Evolutionary conservation across 2,113 vertebrate genomes (phyloP).

Genomic region (Grallaria varia): DNA sequence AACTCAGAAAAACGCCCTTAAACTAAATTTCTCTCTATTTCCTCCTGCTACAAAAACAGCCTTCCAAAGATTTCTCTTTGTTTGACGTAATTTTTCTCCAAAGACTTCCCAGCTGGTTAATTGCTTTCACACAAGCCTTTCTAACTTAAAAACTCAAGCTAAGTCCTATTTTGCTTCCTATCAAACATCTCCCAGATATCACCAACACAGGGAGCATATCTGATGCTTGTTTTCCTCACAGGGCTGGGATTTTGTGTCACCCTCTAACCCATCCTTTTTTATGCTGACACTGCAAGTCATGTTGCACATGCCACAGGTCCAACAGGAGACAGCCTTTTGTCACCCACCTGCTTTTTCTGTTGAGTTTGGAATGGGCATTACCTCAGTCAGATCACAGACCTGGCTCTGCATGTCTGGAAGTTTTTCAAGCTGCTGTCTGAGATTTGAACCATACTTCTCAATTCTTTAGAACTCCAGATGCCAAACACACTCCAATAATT

Average conservation of each 20-base stretch:
- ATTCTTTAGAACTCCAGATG: neutral
- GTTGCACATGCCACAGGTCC: accelerated
- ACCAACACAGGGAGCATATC: neutral
- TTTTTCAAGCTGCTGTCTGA: neutral
- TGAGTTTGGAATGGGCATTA: neutral
- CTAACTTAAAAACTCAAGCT: neutral
- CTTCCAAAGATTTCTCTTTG: neutral
- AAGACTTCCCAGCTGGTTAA: neutral
- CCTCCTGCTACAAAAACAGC: neutral
- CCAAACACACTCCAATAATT: neutral
- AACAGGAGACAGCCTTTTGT: neutral
- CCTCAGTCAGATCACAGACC: neutral
- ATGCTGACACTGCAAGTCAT: neutral
- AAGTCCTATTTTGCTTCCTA: neutral
- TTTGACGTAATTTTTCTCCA: neutral
- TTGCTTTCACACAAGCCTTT: neutral
- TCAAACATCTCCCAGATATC: neutral
- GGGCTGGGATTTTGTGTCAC: neutral
- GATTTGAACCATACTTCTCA: neutral
- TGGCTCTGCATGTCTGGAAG: neutral
- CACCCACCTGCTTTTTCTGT: neutral
- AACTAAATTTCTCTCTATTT: neutral
- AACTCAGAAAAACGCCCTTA: neutral
- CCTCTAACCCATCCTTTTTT: neutral
- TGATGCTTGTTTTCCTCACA: neutral